A percentile compares a stretch with the other conserved stretches of the same genome.
Conservation (phyloP, 2,113 vertebrate species). For the Gymnarchus niloticus region DNA sequence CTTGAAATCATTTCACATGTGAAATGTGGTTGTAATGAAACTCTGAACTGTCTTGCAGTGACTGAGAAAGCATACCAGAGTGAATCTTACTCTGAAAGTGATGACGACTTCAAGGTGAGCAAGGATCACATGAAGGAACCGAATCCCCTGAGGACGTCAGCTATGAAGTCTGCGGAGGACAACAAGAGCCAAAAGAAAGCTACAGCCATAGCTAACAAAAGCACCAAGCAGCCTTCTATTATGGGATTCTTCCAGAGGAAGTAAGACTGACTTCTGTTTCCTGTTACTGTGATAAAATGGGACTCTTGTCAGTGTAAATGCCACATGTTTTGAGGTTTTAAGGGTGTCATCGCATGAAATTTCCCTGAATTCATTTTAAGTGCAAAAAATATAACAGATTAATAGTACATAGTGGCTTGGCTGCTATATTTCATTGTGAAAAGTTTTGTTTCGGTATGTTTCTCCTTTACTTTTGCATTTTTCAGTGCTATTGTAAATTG, state of each 20-base stretch:
- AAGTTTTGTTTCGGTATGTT: not conserved
- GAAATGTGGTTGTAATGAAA: not conserved
- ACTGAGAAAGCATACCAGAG: slow-evolving; percentile 88
- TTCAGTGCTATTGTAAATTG: not conserved
- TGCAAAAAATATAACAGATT: not conserved
- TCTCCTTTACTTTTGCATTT: not conserved
- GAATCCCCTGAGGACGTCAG: slow-evolving; percentile 26
- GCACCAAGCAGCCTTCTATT: slow-evolving; percentile 82
- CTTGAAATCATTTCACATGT: not conserved
- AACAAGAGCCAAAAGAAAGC: slow-evolving; percentile 73
- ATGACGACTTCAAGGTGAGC: slow-evolving; percentile 62
- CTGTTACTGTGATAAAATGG: not conserved
- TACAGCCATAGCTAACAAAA: slow-evolving; percentile 54
- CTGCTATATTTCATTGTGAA: not conserved
- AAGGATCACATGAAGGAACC: slow-evolving; percentile 33
- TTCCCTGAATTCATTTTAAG: not conserved
- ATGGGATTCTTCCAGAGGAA: slow-evolving; percentile 90
- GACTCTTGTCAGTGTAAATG: not conserved
- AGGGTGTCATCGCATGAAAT: too few species aligned
- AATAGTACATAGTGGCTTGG: not conserved
- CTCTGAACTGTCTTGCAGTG: slow-evolving; percentile 60
- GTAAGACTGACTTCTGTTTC: slow-evolving; percentile 46
- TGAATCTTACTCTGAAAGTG: slow-evolving; percentile 84
- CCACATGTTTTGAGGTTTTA: not conserved
- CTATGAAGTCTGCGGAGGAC: slow-evolving; percentile 63